Conservation (phyloP, 2,113 vertebrate genomes). For the Aythya baeri region DNA sequence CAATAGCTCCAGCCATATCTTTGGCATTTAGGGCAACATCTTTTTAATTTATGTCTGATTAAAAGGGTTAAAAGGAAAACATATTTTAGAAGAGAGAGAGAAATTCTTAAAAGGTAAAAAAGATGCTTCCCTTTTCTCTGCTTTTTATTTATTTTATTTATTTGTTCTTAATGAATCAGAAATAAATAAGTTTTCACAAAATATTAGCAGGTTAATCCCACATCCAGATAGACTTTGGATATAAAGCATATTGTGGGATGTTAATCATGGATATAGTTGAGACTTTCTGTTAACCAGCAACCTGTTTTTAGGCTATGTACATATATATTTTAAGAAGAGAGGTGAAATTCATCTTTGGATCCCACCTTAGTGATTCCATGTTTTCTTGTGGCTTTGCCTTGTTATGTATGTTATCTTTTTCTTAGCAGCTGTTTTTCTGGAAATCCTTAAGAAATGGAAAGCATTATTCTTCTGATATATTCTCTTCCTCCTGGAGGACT, state of each 20-base stretch:
- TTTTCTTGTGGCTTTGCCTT: background rate
- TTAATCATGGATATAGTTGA: background rate
- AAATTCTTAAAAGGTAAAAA: background rate
- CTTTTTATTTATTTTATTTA: background rate
- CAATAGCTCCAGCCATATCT: background rate
- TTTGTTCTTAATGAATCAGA: background rate
- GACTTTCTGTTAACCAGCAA: background rate
- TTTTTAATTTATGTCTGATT: background rate
- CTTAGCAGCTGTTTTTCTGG: background rate
- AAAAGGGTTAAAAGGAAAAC: background rate
- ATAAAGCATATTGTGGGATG: background rate
- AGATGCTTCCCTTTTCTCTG: background rate
- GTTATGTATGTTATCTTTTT: background rate
- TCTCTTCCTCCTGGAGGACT: constrained; percentile 4
- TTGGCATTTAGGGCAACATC: background rate
- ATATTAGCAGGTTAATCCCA: background rate
- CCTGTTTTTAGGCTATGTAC: no score
- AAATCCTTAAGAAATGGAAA: background rate
- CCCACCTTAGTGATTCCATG: background rate
- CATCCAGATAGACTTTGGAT: background rate
- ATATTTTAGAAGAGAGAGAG: background rate
- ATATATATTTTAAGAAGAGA: no score
- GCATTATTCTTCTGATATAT: background rate
- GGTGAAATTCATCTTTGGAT: background rate
- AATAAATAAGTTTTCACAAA: background rate